Evolutionary conservation across 2,888 invertebrate genomes (phyloP), one percentile per base, ranked within the genome.

Genomic region (Meteorus colon): DNA sequence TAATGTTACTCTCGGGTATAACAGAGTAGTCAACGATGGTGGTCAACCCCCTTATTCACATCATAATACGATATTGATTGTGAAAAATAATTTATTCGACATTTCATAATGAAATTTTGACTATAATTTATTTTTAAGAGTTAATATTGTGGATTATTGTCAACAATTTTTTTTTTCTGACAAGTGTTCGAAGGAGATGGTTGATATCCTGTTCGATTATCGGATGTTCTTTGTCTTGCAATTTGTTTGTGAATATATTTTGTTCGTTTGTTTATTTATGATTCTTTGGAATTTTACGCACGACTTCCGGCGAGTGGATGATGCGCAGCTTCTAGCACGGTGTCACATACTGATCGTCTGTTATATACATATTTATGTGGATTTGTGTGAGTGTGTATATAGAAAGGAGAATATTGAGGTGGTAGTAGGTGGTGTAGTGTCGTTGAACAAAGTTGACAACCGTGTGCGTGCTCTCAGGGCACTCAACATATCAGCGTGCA

Each of bases 401-500:
- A 8, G 4, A 19, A 2, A n/a, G 19, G 24, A 19, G 12, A 14
- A 12, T 45, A 14, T 34, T 6, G 4, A 34, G 14, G n/a, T 48
- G 16, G 48, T 48, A n/a, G 48, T n/a, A 55, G 55, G n/a, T 55
- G 55, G 19, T 45, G 19, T 45, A n/a, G 37, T 34, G 55, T 29
- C 69, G 59, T 37, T 77, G 80, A 73, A 77, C 67, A 75, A 77
- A 79, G 81, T 82, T 83, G 82, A 81, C 83, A 82, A 82, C 79
- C 84, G 81, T 82, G 81, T 82, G 81, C 83, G 81, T 81, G 77
- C 76, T 78, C 78, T 68, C 77, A 81, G 80, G 79, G 80, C 79
- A 78, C 81, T 79, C 77, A 78, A 76, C 69, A 76, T 78, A 78
- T 78, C 77, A 73, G 34, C 74, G 77, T 78, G 82, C 81, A 86